A percentile compares a stretch with the other conserved stretches of the same genome.
Evolutionary conservation across 2,113 vertebrate genomes (phyloP).

Genomic region (Thomomys bottae): DNA sequence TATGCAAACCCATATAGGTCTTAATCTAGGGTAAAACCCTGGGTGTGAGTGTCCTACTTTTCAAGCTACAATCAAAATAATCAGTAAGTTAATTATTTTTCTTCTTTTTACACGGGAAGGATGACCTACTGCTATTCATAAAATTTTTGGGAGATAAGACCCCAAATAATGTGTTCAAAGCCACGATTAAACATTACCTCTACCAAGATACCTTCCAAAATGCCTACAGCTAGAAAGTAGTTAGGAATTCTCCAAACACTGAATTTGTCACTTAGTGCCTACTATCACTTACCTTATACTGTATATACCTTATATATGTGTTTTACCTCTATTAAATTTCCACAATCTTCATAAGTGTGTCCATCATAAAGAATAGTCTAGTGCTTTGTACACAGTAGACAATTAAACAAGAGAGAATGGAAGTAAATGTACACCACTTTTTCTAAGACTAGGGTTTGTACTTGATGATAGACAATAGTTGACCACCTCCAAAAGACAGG

Average conservation of each 20-base stretch:
- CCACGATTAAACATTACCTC: not conserved
- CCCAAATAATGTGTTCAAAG: not conserved
- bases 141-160: not conserved
- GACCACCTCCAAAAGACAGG: not conserved
- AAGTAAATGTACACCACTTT: not conserved
- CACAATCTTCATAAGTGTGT: not conserved
- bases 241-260: not conserved
- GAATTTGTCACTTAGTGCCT: not conserved
- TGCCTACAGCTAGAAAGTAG: not conserved
- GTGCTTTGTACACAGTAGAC: not conserved
- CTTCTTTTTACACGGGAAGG: not conserved
- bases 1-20: not conserved
- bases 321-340: not conserved
- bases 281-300: not conserved
- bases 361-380: not conserved
- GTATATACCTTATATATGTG: not conserved
- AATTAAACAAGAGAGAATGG: not conserved
- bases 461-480: not conserved
- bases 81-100: not conserved
- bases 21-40: not conserved
- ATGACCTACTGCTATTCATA: not conserved
- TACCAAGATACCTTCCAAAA: constrained; percentile 3
- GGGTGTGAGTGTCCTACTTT: not conserved
- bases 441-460: not conserved
- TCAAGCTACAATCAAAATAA: not conserved